Base-by-base conservation (phyloP, 2,797 vertebrate genomes). In the Centropyge bicolor region DNA sequence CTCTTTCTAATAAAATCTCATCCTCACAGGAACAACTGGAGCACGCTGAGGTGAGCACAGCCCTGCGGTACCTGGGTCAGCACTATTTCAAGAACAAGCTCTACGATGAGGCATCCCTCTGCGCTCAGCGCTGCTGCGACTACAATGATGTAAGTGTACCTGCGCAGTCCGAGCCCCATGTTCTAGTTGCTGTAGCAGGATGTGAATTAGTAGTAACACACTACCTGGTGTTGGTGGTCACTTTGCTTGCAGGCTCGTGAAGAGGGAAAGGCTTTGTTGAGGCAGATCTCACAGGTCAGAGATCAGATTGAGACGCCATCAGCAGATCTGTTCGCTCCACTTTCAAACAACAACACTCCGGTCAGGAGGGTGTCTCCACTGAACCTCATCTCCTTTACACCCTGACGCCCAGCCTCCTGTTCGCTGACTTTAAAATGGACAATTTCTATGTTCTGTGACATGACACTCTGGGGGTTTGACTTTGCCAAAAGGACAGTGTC, bases 41-140 rank as follows among this genome's bases (percentile, higher is more conserved):
- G 82, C 98, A 99, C 10, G 95, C 97, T 0, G 98, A 99, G 87
- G 96, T 99, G 86, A 98, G 98, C 94, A 99, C 98, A 38, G 98
- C 98, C 3, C 97, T 99, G 74, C 96, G 98, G 27, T 99, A 99
- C 90, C 93, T 99, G 82, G 98, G 98, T 76, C 98, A 99, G 77
- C 99, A 99, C 89, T 99, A 99, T 91, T 99, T 99, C 94, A 99
- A 98, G 91, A 98, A 96, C 94, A 98, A 99, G 82, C 95, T 97
- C 35, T 99, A 98, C 41, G 97, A 99, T 9, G 98, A 99, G 93
- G 98, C 98, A 0, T 98, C 98, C 0, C 96, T 97, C 14, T 99
- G 98, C 62, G 98, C 98, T 48, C 98, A 99, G 78, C 98, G 98
- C 79, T 99, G 98, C 88, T 99, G 98, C 35, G 97, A 98, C 49